phyloP scores from a whole-genome alignment of 2,888 invertebrate genomes.

The Cancer borealis region DNA sequence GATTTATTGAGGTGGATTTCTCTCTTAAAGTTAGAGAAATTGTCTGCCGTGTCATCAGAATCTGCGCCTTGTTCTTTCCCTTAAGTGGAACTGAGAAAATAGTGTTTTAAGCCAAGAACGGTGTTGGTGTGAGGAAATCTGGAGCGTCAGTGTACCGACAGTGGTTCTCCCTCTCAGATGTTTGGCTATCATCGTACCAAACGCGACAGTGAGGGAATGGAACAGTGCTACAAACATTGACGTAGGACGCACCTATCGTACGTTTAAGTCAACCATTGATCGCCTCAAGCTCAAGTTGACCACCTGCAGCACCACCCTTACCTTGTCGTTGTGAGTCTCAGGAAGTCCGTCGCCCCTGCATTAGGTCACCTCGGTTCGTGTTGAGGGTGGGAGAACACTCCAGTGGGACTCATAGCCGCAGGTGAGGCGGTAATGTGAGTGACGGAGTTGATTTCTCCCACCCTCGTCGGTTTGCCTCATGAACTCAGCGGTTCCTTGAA shows the following conservation, averaged over 20 bases:
- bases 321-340: neutral
- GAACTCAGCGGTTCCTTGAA: neutral
- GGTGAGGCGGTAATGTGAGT: neutral
- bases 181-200: too few species aligned
- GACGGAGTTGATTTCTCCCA: neutral
- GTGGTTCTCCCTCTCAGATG: neutral
- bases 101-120: neutral
- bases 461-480: neutral
- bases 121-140: constrained; percentile 1
- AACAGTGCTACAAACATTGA: neutral
- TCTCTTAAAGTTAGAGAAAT: neutral
- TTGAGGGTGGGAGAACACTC: neutral
- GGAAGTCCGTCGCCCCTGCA: neutral
- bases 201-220: too few species aligned
- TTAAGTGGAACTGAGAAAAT: neutral
- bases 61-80: neutral
- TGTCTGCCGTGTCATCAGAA: neutral
- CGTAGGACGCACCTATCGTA: neutral
- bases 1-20: too few species aligned
- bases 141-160: neutral
- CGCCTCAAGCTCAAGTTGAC: neutral
- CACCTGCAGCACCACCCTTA: neutral
- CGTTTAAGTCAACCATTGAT: neutral
- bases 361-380: neutral
- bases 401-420: neutral